Evolutionary conservation across 2,113 vertebrate genomes (phyloP).

Genomic region (Urocynchramus pylzowi): DNA sequence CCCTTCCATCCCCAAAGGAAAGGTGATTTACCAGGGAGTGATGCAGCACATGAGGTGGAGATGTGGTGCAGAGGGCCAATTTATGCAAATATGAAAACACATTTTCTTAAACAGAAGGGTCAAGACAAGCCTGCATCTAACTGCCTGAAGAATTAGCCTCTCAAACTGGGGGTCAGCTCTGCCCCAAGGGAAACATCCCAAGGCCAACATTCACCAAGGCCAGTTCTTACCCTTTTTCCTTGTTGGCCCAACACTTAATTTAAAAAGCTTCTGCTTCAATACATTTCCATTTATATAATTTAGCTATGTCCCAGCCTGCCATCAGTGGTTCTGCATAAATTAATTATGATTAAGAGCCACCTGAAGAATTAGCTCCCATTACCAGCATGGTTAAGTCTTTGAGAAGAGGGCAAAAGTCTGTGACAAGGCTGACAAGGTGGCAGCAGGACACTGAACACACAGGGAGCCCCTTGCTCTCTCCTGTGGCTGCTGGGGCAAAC

Average conservation of each 20-base stretch:
- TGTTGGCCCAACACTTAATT: not conserved
- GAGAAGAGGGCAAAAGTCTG: not conserved
- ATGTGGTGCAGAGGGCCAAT: not conserved
- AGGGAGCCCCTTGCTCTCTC: not conserved
- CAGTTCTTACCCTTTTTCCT: not conserved
- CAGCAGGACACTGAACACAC: not conserved
- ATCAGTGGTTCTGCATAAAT: not conserved
- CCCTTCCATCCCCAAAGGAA: not conserved
- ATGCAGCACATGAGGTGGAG: too few relatives aligned
- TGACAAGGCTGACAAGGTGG: not conserved
- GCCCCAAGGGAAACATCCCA: not conserved
- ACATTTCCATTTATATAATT: not conserved
- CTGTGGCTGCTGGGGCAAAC: not conserved
- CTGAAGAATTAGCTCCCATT: not conserved
- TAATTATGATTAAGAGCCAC: not conserved
- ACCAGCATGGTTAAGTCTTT: not conserved
- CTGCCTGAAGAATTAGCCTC: not conserved
- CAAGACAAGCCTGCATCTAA: not conserved
- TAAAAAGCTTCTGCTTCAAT: not conserved
- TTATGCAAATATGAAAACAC: not conserved
- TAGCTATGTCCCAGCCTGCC: not conserved
- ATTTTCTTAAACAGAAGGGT: not conserved
- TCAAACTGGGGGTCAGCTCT: not conserved
- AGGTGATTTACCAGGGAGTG: not conserved
- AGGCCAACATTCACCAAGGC: rapidly evolving